These are phyloP conservation scores for Orthosia incerta DNA, from an alignment of 2,888 invertebrate species.

Conservation along the genomic window DNA sequence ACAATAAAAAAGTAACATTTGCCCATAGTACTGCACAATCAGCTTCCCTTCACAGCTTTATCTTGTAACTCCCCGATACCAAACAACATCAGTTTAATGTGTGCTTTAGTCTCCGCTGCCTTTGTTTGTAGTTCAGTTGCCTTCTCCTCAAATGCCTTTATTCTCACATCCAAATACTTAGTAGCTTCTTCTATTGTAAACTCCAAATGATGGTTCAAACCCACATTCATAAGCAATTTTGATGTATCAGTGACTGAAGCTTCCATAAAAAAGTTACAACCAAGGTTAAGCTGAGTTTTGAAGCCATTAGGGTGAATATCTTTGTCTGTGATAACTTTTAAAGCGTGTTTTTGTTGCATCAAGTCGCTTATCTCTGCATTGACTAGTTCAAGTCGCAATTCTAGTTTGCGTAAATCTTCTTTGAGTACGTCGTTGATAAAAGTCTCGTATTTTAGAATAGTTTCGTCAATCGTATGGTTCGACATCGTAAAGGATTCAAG, in stretches of 20 bases:
- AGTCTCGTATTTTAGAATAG: constrained; percentile 91
- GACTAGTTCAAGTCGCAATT: constrained; percentile 91
- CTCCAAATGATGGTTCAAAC: constrained; percentile 94
- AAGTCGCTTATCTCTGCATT: constrained; percentile 94
- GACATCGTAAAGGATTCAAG: constrained; percentile 69
- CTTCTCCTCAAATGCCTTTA: constrained; percentile 92
- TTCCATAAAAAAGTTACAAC: constrained; percentile 96
- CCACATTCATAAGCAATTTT: constrained; percentile 93
- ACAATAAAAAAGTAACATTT: background rate
- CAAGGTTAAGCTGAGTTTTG: constrained; percentile 93
- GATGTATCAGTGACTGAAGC: constrained; percentile 93
- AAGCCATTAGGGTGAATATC: constrained; percentile 87
- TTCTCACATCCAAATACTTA: constrained; percentile 93
- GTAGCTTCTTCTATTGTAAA: constrained; percentile 93
- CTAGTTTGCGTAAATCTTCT: constrained; percentile 92
- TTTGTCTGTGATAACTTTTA: constrained; percentile 92
- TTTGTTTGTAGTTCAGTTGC: constrained; percentile 92
- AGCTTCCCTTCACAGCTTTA: constrained; percentile 49
- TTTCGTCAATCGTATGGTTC: constrained; percentile 71
- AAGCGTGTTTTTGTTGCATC: constrained; percentile 93
- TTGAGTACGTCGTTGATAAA: constrained; percentile 95
- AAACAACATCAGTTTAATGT: constrained; percentile 94
- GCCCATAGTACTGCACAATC: background rate
- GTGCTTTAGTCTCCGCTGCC: constrained; percentile 93
- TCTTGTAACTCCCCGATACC: constrained; percentile 92